Base-by-base conservation (phyloP, 92 coral and sea anemone genomes). In the Siderastrea siderea region DNA sequence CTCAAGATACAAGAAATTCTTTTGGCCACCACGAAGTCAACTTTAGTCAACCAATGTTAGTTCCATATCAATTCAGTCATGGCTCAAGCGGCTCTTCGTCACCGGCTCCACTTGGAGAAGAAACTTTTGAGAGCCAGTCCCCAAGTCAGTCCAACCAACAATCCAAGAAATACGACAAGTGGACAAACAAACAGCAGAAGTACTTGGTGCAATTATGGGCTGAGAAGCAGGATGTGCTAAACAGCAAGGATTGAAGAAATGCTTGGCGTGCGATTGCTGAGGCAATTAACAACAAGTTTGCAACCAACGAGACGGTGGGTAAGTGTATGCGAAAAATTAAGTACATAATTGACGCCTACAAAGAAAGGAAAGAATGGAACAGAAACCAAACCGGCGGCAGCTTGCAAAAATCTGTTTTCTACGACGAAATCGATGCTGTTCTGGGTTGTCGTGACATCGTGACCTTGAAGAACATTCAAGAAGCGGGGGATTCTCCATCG, bases 281-380 rank as follows among this genome's bases (percentile, higher is more conserved):
- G 64, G 82, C 17, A 3, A 13, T 87, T 12, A 79, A 68, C 47
- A 60, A 38, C 38, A 87, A 65, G 71, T 71, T 66, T 64, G 54
- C 47, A 14, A 26, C 79, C 3, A 62, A 54, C 74, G 72, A 81
- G 74, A 79, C 70, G 46, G 80, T 59, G 47, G 87, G 72, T 17
- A 73, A 83, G 71, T 83, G 87, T 64, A 3, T 71, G 7, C 78
- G 80, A 57, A 83, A 83, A 65, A 89, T 89, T 47, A 71, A 89
- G 61, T 89, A 77, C 75, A 54, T 89, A 48, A 79, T 89, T 26
- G 69, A 62, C 9, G 70, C 60, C 46, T 89, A 89, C 57, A 89
- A 84, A 55, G 89, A 76, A 72, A 84, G 71, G 53, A 89, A 89
- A 77, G 87, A 81, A 52, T 82, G 88, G 92, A 88, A 88, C 88